Conservation (phyloP, 2,888 invertebrate species). For the Bombylius major region DNA sequence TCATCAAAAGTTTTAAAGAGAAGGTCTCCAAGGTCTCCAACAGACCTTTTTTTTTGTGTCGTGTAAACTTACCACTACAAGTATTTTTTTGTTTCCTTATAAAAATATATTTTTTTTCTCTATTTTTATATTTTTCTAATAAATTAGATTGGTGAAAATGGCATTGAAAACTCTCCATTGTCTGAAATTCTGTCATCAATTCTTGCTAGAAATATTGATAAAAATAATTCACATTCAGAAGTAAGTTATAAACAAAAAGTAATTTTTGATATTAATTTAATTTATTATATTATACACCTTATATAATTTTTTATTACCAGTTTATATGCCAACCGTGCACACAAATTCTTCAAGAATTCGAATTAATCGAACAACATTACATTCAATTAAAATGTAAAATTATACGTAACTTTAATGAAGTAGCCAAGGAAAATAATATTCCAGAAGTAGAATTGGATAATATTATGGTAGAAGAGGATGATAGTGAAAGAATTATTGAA, state of each 20-base stretch:
- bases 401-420: conserved; percentile 39
- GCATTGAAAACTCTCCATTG: conserved; percentile 10
- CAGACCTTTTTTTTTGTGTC: no score
- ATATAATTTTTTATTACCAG: conserved; percentile 13
- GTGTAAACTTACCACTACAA: no score
- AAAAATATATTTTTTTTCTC: no score
- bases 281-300: background rate
- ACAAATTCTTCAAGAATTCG: conserved; percentile 48
- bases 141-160: conserved; percentile 5
- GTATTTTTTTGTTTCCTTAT: no score
- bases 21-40: no score
- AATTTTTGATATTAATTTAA: background rate
- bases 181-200: conserved; percentile 15
- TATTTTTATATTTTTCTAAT: no score
- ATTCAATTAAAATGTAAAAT: conserved; percentile 41
- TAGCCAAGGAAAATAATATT: conserved; percentile 23
- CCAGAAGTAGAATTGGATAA: conserved; percentile 18
- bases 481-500: conserved; percentile 10
- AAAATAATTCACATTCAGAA: conserved; percentile 41
- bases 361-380: conserved; percentile 43
- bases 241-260: conserved; percentile 27
- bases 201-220: conserved; percentile 30
- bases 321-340: conserved; percentile 57
- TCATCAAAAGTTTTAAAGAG: no score
- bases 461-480: conserved; percentile 17